Evolutionary conservation across 2,888 invertebrate genomes (phyloP), one percentile per base, ranked within the genome.

Genomic region (Lingula anatina): DNA sequence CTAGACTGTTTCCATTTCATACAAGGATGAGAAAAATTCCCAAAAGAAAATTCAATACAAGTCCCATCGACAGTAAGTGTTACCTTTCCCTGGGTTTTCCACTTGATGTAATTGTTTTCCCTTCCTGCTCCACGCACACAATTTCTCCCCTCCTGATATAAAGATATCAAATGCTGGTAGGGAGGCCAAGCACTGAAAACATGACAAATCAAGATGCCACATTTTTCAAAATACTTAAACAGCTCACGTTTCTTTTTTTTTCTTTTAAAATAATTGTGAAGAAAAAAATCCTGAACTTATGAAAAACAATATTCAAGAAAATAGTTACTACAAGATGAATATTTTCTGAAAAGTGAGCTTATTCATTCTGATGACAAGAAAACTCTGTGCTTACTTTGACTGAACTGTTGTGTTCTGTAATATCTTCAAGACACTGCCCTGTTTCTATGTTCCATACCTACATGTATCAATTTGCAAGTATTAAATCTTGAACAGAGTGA

Each of bases 141-240:
- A 23, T n/a, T 49, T 53, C 41, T 53, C 53, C 12, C 53, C 53
- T 24, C 44, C 53, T 20, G 49, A 51, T 38, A 49, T 49, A 38
- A 53, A 49, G 15, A 49, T 26, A 5, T 42, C 46, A n/a, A 35
- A 37, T 18, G 42, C 53, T 12, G 37, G 28, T 12, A 53, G 46
- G 1, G 46, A 28, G 9, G 49, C 28, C 28, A 52, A 27, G 26
- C 45, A 49, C 51, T 52, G 44, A 4, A 47, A 47, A 25, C 7
- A 2, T 4, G 28, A 23, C 5, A 28, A 5, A 28, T n/a, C n/a
- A n/a, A n/a, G n/a, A n/a, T n/a, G n/a, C n/a, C n/a, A n/a, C n/a
- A n/a, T n/a, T n/a, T n/a, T n/a, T n/a, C n/a, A n/a, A n/a, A n/a
- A n/a, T n/a, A n/a, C n/a, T n/a, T n/a, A n/a, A n/a, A n/a, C n/a